A percentile compares a stretch with the other conserved stretches of the same genome.
Evolutionary conservation across 2,888 invertebrate genomes (phyloP).

Genomic region (Phyto melanocephala): DNA sequence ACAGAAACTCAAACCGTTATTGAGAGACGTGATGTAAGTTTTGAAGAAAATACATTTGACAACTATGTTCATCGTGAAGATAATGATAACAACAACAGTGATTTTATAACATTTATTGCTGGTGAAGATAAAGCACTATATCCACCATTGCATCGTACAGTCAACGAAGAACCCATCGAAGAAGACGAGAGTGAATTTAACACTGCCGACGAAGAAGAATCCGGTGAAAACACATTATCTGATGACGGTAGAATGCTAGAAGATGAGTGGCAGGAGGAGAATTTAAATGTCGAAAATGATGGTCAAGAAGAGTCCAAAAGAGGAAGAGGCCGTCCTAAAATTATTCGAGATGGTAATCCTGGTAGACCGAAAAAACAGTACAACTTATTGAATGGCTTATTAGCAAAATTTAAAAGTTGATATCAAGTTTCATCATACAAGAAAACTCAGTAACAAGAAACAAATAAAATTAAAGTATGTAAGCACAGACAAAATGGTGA

Average conservation of each 20-base stretch:
- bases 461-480: conserved; percentile 4
- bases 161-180: too few relatives aligned
- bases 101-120: not conserved
- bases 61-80: not conserved
- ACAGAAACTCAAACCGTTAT: too few relatives aligned
- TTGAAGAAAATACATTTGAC: too few relatives aligned
- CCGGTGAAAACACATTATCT: not conserved
- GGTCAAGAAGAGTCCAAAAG: not conserved
- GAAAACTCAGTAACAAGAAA: conserved; percentile 9
- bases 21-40: too few relatives aligned
- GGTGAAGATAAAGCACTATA: not conserved
- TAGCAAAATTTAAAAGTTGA: not conserved
- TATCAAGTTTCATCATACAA: conserved; percentile 17
- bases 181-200: not conserved
- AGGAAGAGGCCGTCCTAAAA: not conserved
- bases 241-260: not conserved
- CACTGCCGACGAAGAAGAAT: not conserved
- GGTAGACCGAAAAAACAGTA: not conserved
- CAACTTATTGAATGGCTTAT: too few relatives aligned
- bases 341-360: not conserved
- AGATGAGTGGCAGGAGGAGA: not conserved
- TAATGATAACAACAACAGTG: not conserved
- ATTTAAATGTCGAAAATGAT: not conserved
- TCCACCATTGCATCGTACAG: not conserved
- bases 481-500: not conserved